Evolutionary conservation across 2,888 invertebrate genomes (phyloP).

Genomic region (Trissoscelio sp.): DNA sequence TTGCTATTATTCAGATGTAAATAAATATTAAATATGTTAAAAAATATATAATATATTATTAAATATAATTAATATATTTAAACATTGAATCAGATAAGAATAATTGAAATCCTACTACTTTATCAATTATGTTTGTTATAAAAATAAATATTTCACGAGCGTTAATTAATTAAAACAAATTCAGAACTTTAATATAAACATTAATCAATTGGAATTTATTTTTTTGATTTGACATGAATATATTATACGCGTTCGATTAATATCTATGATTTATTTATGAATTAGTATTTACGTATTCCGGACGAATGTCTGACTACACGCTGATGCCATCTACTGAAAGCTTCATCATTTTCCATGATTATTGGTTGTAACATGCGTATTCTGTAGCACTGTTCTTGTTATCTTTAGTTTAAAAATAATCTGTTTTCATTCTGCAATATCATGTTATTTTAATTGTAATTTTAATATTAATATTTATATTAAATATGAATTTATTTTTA

Average conservation of each 20-base stretch:
- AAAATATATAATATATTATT: no score
- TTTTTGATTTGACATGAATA: conserved; percentile 18
- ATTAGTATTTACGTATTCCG: conserved; percentile 34
- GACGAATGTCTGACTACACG: conserved; percentile 30
- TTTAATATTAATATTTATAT: no score
- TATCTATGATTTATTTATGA: conserved; percentile 41
- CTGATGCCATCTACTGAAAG: conserved; percentile 35
- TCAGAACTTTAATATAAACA: conserved; percentile 5
- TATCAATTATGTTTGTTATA: no score
- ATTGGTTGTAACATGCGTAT: conserved; percentile 7
- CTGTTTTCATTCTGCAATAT: background rate
- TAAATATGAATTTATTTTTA: no score
- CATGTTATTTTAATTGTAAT: no score
- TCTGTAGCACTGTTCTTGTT: background rate
- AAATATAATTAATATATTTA: no score
- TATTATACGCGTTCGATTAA: conserved; percentile 29
- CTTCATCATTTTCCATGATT: conserved; percentile 25
- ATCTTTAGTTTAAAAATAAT: background rate
- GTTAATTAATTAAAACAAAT: background rate
- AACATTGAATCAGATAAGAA: no score
- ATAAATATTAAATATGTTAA: no score
- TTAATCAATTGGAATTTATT: conserved; percentile 3
- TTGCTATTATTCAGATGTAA: no score
- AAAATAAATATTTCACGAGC: no score
- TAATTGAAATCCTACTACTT: no score